Percentiles rank a stretch among this genome's conserved stretches.
Conservation (phyloP, 2,113 vertebrate genomes). For the Lynx canadensis region DNA sequence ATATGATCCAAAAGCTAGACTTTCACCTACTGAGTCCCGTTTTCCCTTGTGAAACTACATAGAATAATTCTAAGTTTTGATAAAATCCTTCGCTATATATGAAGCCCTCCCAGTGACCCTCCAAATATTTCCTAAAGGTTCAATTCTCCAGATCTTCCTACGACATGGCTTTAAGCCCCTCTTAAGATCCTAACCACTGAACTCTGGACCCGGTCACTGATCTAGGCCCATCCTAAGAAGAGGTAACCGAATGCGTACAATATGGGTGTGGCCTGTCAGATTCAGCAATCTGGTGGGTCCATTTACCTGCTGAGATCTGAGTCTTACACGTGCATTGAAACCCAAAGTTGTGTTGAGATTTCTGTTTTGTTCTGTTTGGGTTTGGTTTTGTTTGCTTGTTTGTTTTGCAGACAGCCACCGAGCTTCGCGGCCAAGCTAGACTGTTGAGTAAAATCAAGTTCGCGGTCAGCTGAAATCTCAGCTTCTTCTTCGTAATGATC, state of each 20-base stretch:
- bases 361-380: neutral
- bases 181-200: neutral
- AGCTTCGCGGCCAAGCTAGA: neutral
- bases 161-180: neutral
- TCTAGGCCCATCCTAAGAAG: neutral
- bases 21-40: neutral
- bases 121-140: neutral
- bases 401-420: neutral
- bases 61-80: neutral
- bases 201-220: neutral
- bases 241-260: fast-evolving
- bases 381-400: neutral
- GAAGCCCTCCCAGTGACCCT: neutral
- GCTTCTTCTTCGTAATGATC: neutral
- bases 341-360: neutral
- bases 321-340: neutral
- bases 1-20: neutral
- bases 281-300: no score
- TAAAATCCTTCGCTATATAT: neutral
- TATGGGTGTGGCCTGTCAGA: neutral
- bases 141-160: neutral
- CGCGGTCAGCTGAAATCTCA: neutral
- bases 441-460: neutral
- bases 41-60: neutral
- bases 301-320: neutral